Conservation (phyloP, 2,888 invertebrate genomes). For the Folsomia candida region DNA sequence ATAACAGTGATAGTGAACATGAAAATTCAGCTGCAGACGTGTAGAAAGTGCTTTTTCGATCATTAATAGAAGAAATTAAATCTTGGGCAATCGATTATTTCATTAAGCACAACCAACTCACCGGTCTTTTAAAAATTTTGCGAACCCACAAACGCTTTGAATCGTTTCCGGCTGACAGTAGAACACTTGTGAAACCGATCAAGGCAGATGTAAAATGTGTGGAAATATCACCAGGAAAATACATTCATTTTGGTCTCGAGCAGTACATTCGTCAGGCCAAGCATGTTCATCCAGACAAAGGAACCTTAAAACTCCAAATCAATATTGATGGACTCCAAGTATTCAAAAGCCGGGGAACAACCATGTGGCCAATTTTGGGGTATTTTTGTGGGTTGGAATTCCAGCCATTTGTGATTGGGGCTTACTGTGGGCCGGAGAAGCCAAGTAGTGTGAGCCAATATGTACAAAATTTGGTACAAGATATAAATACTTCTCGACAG, state of each 20-base stretch:
- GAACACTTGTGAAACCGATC: background rate
- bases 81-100: slow-evolving; percentile 1
- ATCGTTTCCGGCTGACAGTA: too few relatives aligned
- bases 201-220: background rate
- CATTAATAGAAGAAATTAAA: background rate
- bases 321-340: slow-evolving; percentile 12
- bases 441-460: background rate
- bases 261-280: background rate
- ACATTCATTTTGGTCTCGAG: background rate
- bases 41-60: too few relatives aligned
- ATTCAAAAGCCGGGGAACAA: background rate
- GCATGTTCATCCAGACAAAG: background rate
- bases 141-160: background rate
- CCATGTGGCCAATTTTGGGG: slow-evolving; percentile 16
- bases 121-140: background rate
- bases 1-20: too few relatives aligned
- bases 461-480: background rate
- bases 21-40: too few relatives aligned
- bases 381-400: background rate
- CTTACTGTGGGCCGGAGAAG: slow-evolving; percentile 6
- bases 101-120: background rate
- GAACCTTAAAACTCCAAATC: slow-evolving; percentile 7
- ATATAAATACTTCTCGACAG: background rate
- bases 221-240: background rate
- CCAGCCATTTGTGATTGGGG: slow-evolving; percentile 12